Conservation (phyloP, 2,888 invertebrate species). For the Agonopterix alstromeriana region DNA sequence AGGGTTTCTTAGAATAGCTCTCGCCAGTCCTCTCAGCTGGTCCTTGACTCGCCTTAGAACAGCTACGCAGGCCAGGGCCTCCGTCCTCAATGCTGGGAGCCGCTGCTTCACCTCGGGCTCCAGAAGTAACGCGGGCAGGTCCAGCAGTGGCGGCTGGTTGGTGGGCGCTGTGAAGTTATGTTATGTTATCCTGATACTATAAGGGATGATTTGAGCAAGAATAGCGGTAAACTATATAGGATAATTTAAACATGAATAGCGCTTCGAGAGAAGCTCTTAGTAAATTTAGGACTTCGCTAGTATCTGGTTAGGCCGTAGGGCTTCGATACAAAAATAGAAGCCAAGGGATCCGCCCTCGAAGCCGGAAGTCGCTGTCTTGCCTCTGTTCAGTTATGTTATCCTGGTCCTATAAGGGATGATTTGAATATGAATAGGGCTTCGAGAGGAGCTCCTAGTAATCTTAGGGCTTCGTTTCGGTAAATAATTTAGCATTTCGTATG, state of each 20-base stretch:
- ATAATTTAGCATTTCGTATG: too few relatives aligned
- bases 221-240: too few relatives aligned
- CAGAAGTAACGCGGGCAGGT: conserved; percentile 32
- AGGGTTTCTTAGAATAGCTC: conserved; percentile 87
- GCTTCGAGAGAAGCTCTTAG: too few relatives aligned
- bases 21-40: conserved; percentile 84
- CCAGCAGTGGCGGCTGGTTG: conserved; percentile 27
- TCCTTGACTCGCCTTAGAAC: conserved; percentile 68
- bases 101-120: conserved; percentile 29
- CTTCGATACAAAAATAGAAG: too few relatives aligned
- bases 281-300: too few relatives aligned
- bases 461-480: too few relatives aligned
- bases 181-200: background rate
- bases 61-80: conserved; percentile 29
- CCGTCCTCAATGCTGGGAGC: conserved; percentile 19
- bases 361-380: conserved; percentile 19
- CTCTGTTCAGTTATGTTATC: conserved; percentile 15
- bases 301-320: too few relatives aligned
- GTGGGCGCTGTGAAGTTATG: conserved; percentile 17
- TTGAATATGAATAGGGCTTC: too few relatives aligned
- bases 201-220: too few relatives aligned
- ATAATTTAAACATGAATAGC: too few relatives aligned
- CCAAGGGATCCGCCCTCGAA: conserved; percentile 25
- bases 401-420: too few relatives aligned
- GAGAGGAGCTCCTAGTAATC: too few relatives aligned